Evolutionary conservation across 37 sponge, comb jelly and placozoan species (phyloP), one percentile per base, ranked within the genome.

Genomic region (Spongilla lacustris): DNA sequence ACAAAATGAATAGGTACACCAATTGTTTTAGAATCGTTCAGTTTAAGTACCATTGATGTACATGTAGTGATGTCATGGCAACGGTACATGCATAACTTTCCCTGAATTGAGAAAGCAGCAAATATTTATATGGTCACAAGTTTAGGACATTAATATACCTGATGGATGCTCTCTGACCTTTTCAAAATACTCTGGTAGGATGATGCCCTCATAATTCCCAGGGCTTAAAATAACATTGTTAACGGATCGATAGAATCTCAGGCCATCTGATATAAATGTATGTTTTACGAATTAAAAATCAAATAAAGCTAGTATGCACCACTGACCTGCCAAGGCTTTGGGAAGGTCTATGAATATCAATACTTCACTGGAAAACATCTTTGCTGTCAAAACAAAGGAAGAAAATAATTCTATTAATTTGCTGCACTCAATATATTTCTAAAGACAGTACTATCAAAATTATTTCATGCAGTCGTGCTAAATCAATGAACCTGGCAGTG

Each of bases 191-290:
- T 91, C 58, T 14, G 94, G 71, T 31, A 88, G 88, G 1, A 98
- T 66, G 28, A 88, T 50, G 22, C 99, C 99, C 30, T 94, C 72
- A 27, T 87, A 87, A 66, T 98, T 85, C 29, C 99, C 99, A 19
- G 94, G 88, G 74, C 91, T 91, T 34, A 98, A 79, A 33, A 98
- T 93, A 29, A 98, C 97, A 84, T 93, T 85, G 68, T 96, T 98
- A 2, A 88, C 87, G 21, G 96, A 96, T 11, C 83, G 84, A 71
- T 79, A 98, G 84, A 98, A 98, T 50, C 85, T 66, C 50, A 79
- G 79, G 17, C 99, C 99, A 92, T 86, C 99, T 98, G 77, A 36
- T 88, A 10, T 31, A n/a, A n/a, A n/a, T n/a, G 41, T 41, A 41
- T 41, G 41, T 9, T 41, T 3, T 41, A 41, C 3, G 3, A 41